Evolutionary conservation across 2,113 vertebrate genomes (phyloP).

Genomic region (Accipiter virgatus): DNA sequence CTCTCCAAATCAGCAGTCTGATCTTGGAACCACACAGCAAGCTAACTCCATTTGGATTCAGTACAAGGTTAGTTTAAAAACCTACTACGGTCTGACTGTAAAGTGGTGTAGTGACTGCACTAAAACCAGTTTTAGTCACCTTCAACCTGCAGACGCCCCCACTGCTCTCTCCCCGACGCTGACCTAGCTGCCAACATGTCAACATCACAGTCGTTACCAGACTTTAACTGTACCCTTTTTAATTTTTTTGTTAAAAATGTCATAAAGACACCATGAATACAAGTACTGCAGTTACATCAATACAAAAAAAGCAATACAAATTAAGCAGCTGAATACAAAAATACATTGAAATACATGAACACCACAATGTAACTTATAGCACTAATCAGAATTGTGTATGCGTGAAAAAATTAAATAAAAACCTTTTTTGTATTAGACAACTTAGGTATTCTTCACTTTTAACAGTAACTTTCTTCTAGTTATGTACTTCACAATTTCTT

Average conservation of each 20-base stretch:
- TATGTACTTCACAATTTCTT: slow-evolving; percentile 76
- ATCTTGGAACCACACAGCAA: neutral
- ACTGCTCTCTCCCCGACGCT: neutral
- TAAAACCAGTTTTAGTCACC: neutral
- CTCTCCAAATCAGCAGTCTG: neutral
- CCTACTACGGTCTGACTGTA: neutral
- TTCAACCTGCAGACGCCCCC: neutral
- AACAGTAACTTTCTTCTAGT: slow-evolving; percentile 74
- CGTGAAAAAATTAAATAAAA: slow-evolving; percentile 77
- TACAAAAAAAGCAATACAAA: slow-evolving; percentile 88
- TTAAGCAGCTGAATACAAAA: slow-evolving; percentile 77
- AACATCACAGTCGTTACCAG: slow-evolving; percentile 30
- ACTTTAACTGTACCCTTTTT: slow-evolving; percentile 67
- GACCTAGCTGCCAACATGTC: neutral
- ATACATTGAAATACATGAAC: slow-evolving; percentile 74
- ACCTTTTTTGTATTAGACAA: slow-evolving; percentile 67
- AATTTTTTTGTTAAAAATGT: slow-evolving; percentile 78
- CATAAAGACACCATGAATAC: slow-evolving; percentile 76
- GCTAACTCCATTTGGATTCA: neutral
- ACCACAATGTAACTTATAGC: slow-evolving; percentile 72
- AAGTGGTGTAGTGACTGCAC: fast-evolving
- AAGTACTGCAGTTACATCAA: slow-evolving; percentile 79
- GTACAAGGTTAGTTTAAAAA: neutral
- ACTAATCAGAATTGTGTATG: slow-evolving; percentile 71
- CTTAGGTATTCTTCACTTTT: slow-evolving; percentile 67